Percentiles rank a stretch among this genome's conserved stretches.
These are phyloP conservation scores for Irena cyanogastra DNA, from an alignment of 2,113 vertebrate species.

Conservation along the genomic window DNA sequence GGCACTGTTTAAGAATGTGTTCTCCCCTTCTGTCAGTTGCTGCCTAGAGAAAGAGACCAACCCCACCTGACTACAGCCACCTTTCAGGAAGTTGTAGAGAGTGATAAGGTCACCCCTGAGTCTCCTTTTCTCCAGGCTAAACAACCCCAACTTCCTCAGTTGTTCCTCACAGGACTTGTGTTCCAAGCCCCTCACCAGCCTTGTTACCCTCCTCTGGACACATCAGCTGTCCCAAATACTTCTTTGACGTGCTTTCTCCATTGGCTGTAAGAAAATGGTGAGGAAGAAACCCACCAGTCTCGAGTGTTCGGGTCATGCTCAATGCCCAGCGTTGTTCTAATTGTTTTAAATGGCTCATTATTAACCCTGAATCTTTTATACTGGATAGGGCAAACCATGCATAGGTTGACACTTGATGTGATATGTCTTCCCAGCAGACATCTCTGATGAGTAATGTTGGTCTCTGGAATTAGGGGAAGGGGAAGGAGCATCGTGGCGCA, in stretches of 20 bases:
- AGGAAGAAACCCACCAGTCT: background rate
- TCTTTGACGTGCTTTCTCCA: background rate
- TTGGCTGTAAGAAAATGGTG: background rate
- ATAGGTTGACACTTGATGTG: background rate
- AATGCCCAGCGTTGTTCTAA: accelerated
- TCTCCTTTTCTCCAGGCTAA: background rate
- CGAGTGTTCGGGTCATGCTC: background rate
- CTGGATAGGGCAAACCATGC: background rate
- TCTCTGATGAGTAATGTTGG: background rate
- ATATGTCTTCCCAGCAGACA: background rate
- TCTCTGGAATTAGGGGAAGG: background rate
- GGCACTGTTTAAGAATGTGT: accelerated
- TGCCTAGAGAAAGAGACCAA: background rate
- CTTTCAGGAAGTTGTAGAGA: background rate
- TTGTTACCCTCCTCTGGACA: accelerated
- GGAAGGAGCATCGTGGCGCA: accelerated
- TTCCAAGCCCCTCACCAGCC: background rate
- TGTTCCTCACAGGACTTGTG: accelerated
- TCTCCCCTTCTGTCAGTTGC: accelerated
- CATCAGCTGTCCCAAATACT: accelerated
- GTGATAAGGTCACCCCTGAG: background rate
- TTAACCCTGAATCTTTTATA: background rate
- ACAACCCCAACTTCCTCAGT: background rate
- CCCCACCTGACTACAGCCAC: accelerated
- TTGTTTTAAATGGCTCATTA: background rate